Evolutionary conservation across 2,113 vertebrate species (phyloP).

Genomic region (Salvelinus fontinalis): DNA sequence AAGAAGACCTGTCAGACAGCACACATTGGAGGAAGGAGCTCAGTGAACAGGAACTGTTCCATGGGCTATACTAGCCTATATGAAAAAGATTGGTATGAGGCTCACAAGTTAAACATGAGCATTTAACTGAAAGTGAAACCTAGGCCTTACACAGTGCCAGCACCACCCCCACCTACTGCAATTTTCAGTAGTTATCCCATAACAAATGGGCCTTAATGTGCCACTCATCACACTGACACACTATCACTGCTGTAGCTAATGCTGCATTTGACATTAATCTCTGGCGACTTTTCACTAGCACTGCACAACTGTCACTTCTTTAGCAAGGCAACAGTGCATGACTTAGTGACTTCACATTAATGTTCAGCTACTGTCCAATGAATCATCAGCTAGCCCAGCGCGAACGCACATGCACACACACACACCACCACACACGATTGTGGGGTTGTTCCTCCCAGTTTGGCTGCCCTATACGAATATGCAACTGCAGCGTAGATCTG

Average conservation of each 20-base stretch:
- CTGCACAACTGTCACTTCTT: constrained; percentile 35
- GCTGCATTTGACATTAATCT: constrained; percentile 30
- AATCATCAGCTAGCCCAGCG: constrained; percentile 4
- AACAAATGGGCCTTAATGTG: neutral
- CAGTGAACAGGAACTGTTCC: no score
- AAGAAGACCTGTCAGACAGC: neutral
- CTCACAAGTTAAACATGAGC: no score
- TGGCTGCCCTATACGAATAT: neutral
- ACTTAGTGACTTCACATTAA: constrained; percentile 20
- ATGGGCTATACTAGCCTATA: no score
- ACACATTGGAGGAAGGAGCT: no score
- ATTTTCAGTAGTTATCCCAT: neutral
- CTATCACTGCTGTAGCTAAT: constrained; percentile 6
- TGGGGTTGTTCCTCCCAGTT: neutral
- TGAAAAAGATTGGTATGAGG: no score
- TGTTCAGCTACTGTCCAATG: constrained; percentile 21
- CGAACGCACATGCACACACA: neutral
- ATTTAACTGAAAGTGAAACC: no score
- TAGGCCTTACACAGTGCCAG: no score
- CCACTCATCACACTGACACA: neutral
- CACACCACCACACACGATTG: neutral
- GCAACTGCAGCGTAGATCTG: neutral
- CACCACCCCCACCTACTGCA: neutral
- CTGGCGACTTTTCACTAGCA: constrained; percentile 28
- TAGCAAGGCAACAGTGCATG: constrained; percentile 23